phyloP scores from a whole-genome alignment of 2,888 invertebrate genomes.

The Phytoseiulus persimilis region DNA sequence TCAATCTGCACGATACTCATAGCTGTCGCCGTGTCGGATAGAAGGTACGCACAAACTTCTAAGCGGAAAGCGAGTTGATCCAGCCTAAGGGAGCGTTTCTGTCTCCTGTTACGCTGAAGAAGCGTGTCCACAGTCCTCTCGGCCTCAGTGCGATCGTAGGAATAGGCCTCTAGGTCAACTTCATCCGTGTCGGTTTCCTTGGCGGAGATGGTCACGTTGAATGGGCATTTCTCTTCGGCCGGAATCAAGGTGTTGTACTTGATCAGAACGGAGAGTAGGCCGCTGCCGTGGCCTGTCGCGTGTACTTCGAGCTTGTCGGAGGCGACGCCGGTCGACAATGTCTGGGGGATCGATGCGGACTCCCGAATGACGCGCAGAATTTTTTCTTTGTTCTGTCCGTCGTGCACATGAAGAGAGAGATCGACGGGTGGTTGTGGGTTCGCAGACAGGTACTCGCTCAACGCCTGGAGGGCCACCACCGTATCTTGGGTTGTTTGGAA shows the following conservation, averaged over 20 bases:
- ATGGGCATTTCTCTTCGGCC: constrained; percentile 44
- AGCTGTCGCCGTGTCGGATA: constrained; percentile 40
- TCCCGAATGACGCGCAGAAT: constrained; percentile 44
- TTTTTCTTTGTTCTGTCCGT: constrained; percentile 44
- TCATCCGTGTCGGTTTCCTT: not conserved
- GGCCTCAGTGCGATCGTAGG: constrained; percentile 41
- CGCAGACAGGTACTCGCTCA: constrained; percentile 48
- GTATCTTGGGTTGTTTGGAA: constrained; percentile 50
- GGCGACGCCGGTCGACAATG: constrained; percentile 41
- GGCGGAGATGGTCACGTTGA: constrained; percentile 38
- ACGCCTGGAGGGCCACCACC: constrained; percentile 49
- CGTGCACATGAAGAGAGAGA: constrained; percentile 44
- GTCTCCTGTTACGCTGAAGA: not conserved
- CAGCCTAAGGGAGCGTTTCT: not conserved
- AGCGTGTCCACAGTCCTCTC: constrained; percentile 29
- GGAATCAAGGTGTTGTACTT: constrained; percentile 44
- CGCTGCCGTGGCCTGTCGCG: constrained; percentile 45
- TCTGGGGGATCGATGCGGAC: constrained; percentile 47
- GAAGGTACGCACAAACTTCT: constrained; percentile 41
- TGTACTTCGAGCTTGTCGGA: constrained; percentile 41
- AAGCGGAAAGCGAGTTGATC: constrained; percentile 40
- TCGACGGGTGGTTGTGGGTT: constrained; percentile 44
- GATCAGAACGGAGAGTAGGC: constrained; percentile 44
- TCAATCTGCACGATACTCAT: constrained; percentile 46
- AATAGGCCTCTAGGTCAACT: constrained; percentile 41